These are phyloP conservation scores for Holocentrus rufus DNA, from an alignment of 2,797 vertebrate genomes.

Conservation along the genomic window DNA sequence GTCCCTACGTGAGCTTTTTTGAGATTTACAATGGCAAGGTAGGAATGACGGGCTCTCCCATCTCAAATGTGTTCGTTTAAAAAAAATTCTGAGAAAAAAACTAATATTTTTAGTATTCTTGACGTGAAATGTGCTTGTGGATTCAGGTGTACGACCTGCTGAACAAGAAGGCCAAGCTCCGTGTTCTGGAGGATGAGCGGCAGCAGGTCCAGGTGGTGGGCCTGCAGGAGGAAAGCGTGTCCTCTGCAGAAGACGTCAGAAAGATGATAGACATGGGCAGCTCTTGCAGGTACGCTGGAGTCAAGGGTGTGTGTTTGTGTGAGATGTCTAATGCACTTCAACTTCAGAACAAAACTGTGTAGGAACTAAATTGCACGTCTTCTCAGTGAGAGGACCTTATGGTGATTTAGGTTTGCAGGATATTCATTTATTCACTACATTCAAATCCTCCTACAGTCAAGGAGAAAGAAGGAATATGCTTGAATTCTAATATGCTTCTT, in stretches of 20 bases:
- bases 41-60: constrained; percentile 12
- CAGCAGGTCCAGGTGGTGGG: constrained; percentile 97
- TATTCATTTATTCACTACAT: too few species aligned
- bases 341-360: too few species aligned
- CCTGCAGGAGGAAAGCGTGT: constrained; percentile 87
- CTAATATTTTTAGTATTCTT: not conserved
- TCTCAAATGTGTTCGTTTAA: not conserved
- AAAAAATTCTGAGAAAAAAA: not conserved
- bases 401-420: too few species aligned
- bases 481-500: too few species aligned
- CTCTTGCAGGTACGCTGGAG: constrained; percentile 87
- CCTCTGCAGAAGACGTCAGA: constrained; percentile 91
- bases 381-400: too few species aligned
- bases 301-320: not conserved
- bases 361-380: too few species aligned
- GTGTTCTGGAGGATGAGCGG: constrained; percentile 93
- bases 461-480: too few species aligned
- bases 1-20: constrained; percentile 93
- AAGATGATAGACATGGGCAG: constrained; percentile 90
- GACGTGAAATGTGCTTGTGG: not conserved
- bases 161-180: constrained; percentile 93
- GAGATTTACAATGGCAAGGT: constrained; percentile 99
- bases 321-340: too few species aligned
- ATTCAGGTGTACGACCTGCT: constrained; percentile 93
- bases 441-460: too few species aligned